Evolutionary conservation across 64 coral and sea anemone species (phyloP).

Genomic region (Stylophora pistillata): DNA sequence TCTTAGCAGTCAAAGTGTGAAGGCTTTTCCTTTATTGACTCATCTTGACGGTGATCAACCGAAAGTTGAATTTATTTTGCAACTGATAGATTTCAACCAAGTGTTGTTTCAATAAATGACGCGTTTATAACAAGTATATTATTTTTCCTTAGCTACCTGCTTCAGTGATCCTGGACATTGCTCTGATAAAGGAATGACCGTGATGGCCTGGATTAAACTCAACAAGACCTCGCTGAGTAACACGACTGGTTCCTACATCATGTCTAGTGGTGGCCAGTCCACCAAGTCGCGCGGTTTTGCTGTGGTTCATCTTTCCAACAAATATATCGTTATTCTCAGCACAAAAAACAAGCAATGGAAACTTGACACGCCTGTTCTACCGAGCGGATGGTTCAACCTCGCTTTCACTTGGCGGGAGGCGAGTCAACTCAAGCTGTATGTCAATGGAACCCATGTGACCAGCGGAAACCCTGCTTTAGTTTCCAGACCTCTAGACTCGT

Average conservation of each 20-base stretch:
- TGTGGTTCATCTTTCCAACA: conserved; percentile 56
- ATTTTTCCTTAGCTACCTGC: conserved; percentile 67
- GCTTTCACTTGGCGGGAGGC: conserved; percentile 66
- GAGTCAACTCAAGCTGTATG: conserved; percentile 59
- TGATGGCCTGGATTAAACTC: conserved; percentile 70
- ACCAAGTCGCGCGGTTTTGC: conserved; percentile 88
- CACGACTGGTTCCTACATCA: conserved; percentile 72
- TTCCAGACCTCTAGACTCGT: conserved; percentile 58
- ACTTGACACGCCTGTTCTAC: conserved; percentile 63
- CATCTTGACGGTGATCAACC: too few relatives aligned
- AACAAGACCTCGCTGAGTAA: conserved; percentile 47
- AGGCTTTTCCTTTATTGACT: too few relatives aligned
- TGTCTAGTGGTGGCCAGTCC: conserved; percentile 85
- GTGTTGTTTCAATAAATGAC: too few relatives aligned
- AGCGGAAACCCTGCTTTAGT: conserved; percentile 47
- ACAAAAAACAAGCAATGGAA: conserved; percentile 76
- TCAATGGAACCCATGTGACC: conserved; percentile 58
- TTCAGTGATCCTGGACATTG: conserved; percentile 85
- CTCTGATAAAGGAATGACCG: conserved; percentile 68
- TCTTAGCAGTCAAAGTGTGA: too few relatives aligned
- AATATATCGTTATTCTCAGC: conserved; percentile 82
- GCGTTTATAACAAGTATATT: not conserved
- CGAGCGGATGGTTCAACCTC: conserved; percentile 71
- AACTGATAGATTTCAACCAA: too few relatives aligned
- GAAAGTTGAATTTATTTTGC: too few relatives aligned